Percentiles rank a stretch among this genome's conserved stretches.
phyloP scores from a whole-genome alignment of 1,140 invertebrate genomes.

The Brachionus asplanchnoidis region DNA sequence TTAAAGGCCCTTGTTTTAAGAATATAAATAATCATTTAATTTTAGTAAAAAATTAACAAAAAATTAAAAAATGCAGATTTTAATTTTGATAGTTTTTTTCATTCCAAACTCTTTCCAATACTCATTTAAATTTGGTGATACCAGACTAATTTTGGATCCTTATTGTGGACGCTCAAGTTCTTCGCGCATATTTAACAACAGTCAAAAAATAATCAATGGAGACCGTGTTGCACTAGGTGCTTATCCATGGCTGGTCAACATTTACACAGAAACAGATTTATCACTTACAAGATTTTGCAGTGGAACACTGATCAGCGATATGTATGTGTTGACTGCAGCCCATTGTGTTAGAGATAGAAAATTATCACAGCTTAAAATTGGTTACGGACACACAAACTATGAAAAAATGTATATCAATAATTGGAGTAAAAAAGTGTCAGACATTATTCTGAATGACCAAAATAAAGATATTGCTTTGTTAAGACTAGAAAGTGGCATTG shows the following conservation, averaged over 20 bases:
- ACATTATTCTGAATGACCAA: not conserved
- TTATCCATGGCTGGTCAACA: constrained; percentile 27
- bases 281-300: not conserved
- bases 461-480: not conserved
- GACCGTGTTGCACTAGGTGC: not conserved
- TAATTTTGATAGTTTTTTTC: not conserved
- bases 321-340: not conserved
- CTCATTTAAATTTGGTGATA: not conserved
- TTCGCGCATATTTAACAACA: not conserved
- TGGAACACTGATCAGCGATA: not conserved
- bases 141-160: not conserved
- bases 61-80: not conserved
- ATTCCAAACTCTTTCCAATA: not conserved
- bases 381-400: not conserved
- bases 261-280: not conserved
- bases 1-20: not conserved
- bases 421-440: not conserved
- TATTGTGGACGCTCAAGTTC: not conserved
- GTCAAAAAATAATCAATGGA: constrained; percentile 22
- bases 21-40: not conserved
- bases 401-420: not conserved
- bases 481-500: not conserved
- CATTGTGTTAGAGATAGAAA: not conserved
- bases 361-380: not conserved
- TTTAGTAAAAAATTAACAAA: not conserved